A percentile compares a stretch with the other conserved stretches of the same genome.
phyloP scores from a whole-genome alignment of 2,113 vertebrate species.

The Typhlomys cinereus region DNA sequence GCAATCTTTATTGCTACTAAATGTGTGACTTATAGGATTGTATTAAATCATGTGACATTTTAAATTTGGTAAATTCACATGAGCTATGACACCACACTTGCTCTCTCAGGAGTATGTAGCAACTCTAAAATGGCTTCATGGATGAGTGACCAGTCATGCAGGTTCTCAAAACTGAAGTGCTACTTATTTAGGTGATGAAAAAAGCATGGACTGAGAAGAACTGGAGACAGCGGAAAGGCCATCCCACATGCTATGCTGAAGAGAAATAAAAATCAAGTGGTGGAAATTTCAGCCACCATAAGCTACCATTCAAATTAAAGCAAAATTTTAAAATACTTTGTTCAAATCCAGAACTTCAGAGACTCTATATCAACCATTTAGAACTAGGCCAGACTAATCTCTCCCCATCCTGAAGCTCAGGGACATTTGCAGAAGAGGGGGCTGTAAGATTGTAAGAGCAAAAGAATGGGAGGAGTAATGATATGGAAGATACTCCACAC shows the following conservation, averaged over 20 bases:
- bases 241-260: background rate
- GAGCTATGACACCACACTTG: background rate
- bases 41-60: background rate
- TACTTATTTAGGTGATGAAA: background rate
- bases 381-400: background rate
- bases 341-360: too few relatives aligned
- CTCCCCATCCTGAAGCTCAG: too few relatives aligned
- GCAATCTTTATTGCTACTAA: background rate
- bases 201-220: background rate
- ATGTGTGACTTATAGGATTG: background rate
- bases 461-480: too few relatives aligned
- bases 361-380: background rate
- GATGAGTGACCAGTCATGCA: background rate
- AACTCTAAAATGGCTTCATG: too few relatives aligned
- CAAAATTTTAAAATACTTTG: background rate
- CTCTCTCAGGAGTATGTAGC: background rate
- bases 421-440: too few relatives aligned
- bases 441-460: too few relatives aligned
- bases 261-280: background rate
- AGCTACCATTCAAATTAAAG: background rate
- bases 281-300: background rate
- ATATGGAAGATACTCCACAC: too few relatives aligned
- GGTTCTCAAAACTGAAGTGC: background rate
- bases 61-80: background rate
- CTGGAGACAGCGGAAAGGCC: background rate